Base-by-base conservation (phyloP, 2,888 invertebrate genomes). In the Epistrophella euchroma region DNA sequence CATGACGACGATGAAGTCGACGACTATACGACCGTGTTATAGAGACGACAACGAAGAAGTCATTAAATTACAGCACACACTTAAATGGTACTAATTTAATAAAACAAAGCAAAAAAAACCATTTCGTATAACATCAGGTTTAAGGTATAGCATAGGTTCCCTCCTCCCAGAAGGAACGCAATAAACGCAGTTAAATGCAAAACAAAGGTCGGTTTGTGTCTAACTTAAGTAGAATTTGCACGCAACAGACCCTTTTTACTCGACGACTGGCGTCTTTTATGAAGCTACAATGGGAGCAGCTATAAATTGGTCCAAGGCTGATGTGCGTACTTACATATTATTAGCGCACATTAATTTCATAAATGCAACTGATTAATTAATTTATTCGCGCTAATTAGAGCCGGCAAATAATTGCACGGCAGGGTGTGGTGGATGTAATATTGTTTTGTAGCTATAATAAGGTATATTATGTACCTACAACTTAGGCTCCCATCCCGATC, bases 341-440 rank as follows among this genome's bases (percentile, higher is more conserved):
- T 86, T 86, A 86, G 81, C 68, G 85, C 52, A 73, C 85, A 82
- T 86, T 86, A 81, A 86, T 82, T 86, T 68, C 73, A 77, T 77
- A 81, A 86, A 77, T 86, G 82, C 85, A 82, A 82, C 81, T 73
- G 77, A 81, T 81, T 86, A 72, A 86, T 86, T 86, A 86, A 86
- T 86, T 86, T 86, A 86, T 81, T 86, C 74, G 76, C 73, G 77
- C 82, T 81, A 86, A 86, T 86, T 77, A 82, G 85, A 74, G 76
- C 73, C 73, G 43, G 73, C 70, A 76, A 77, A 86, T 82, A 81
- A 86, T 81, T 77, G 82, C 62, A 55, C 66, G 15, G 35, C 71
- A 56, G 66, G 45, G 64, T 28, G 22, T 52, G 43, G 35, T 60
- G 19, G 7, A 7, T 7, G 6, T 37, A 17, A 43, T 47, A 17